phyloP scores from a whole-genome alignment of 2,888 invertebrate species.

The Clivina fossor region DNA sequence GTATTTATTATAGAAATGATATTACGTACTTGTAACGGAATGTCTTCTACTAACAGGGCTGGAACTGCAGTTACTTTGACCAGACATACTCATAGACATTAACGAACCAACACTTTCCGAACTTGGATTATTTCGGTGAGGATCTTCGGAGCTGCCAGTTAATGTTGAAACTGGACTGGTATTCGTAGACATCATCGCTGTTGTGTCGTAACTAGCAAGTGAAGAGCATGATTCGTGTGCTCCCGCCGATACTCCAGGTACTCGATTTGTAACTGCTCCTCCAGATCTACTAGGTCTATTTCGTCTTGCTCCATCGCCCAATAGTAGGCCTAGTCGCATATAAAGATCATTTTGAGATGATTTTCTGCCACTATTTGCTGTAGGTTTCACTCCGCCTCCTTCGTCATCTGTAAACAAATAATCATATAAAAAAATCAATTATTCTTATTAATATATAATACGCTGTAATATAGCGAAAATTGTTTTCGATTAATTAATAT shows the following conservation, averaged over 20 bases:
- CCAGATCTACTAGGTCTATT: too few relatives aligned
- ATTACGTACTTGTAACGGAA: conserved; percentile 71
- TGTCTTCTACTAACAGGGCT: conserved; percentile 78
- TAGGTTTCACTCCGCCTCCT: conserved; percentile 67
- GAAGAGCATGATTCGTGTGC: conserved; percentile 54
- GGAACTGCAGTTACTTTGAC: conserved; percentile 77
- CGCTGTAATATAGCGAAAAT: too few relatives aligned
- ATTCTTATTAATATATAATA: too few relatives aligned
- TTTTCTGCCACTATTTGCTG: conserved; percentile 53
- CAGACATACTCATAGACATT: conserved; percentile 75
- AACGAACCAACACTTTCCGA: conserved; percentile 74
- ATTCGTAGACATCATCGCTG: conserved; percentile 72
- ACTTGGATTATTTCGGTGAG: conserved; percentile 58
- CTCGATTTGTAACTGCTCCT: conserved; percentile 47
- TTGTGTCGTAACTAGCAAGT: conserved; percentile 61
- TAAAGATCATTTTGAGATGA: conserved; percentile 77
- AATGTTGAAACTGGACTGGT: conserved; percentile 89
- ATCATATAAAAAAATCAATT: conserved; percentile 10
- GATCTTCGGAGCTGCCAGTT: conserved; percentile 79
- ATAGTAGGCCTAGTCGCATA: conserved; percentile 77
- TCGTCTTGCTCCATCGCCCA: conserved; percentile 69
- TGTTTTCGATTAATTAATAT: too few relatives aligned
- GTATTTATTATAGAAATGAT: not conserved
- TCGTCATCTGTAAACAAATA: conserved; percentile 64
- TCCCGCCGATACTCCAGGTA: conserved; percentile 45